Base-by-base conservation (phyloP, 2,113 vertebrate species). In the Oenanthe melanoleuca region DNA sequence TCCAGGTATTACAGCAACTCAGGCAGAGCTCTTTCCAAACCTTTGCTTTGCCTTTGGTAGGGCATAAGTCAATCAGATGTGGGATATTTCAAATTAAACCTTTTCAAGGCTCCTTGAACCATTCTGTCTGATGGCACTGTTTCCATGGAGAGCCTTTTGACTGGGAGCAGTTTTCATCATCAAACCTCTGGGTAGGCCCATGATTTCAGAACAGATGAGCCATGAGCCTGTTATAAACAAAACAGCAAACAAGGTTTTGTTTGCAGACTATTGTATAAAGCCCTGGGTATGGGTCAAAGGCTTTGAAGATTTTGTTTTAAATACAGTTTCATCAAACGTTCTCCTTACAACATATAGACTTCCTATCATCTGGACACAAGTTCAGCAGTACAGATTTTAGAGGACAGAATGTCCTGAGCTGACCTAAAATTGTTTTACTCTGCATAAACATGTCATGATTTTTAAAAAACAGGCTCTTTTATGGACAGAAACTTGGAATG, bases 401-500 rank as follows among this genome's bases (percentile, higher is more conserved):
- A 93, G n/a, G 45, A 93, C 1, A 1, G 31, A 92, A 44, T 77
- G 86, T 96, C 88, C 92, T 90, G 59, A 94, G 73, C 7, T 86
- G 70, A 69, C 80, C 77, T 89, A 65, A 91, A 89, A 87, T 95
- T 86, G 73, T 91, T 92, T 79, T 87, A 79, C 34, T 80, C 40
- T 82, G 37, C 49, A 59, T 75, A 93, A 95, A 79, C 80, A 53
- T 79, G 86, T 89, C 61, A 57, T 38, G 61, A 92, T 89, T 94
- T 93, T 91, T 59, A 72, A 92, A 86, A 93, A 42, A 42, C 40
- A 42, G 22, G 26, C 52, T 87, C 65, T 89, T 91, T 87, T 85
- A 69, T 59, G 82, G 87, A 87, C 70, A 93, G 94, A 79, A 95
- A 81, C 73, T 95, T 95, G 93, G 95, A 93, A 85, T 59, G 85